Evolutionary conservation across 2,113 vertebrate species (phyloP).

Genomic region (Tyto alba): DNA sequence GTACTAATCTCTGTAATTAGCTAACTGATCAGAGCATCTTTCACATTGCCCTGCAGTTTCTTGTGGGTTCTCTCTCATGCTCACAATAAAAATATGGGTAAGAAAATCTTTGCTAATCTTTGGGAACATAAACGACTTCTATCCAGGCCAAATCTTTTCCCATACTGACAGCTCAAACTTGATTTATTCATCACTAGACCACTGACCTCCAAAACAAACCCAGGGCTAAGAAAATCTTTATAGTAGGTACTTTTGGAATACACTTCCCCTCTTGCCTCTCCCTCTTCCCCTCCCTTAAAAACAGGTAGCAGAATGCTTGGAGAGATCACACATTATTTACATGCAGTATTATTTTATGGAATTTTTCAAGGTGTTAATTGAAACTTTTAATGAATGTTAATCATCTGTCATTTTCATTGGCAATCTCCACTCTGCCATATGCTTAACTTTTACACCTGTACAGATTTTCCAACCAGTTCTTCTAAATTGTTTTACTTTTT

Average conservation of each 20-base stretch:
- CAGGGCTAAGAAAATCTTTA: neutral
- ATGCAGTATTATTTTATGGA: slow-evolving; percentile 66
- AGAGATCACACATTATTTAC: slow-evolving; percentile 71
- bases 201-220: slow-evolving; percentile 29
- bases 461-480: slow-evolving; percentile 48
- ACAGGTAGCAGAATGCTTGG: slow-evolving; percentile 41
- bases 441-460: slow-evolving; percentile 76
- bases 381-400: slow-evolving; percentile 79
- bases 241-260: neutral
- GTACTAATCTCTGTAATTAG: neutral
- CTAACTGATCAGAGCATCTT: neutral
- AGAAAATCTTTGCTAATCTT: neutral
- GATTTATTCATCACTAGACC: slow-evolving; percentile 6
- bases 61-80: neutral
- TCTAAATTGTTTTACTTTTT: slow-evolving; percentile 70
- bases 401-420: slow-evolving; percentile 73
- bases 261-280: neutral
- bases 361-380: slow-evolving; percentile 76
- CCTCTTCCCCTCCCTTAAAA: neutral
- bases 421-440: slow-evolving; percentile 71
- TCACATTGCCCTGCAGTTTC: neutral
- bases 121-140: slow-evolving; percentile 14
- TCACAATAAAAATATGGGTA: neutral
- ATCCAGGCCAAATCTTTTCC: slow-evolving; percentile 16
- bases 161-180: slow-evolving; percentile 19